Evolutionary conservation across 2,113 vertebrate genomes (phyloP).

Genomic region (Euleptes europaea): DNA sequence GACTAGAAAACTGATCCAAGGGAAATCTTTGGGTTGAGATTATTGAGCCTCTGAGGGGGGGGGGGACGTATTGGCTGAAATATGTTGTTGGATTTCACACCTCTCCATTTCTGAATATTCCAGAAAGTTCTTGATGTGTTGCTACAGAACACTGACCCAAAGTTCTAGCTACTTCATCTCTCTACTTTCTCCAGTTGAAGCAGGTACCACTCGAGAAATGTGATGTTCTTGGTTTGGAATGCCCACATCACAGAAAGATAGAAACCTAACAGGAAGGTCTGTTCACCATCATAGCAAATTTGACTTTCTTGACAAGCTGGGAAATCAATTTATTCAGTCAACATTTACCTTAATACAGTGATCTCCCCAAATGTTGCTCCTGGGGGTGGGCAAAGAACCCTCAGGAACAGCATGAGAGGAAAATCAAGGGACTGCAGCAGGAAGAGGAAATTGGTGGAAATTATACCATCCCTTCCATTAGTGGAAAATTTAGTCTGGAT

Average conservation of each 20-base stretch:
- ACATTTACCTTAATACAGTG: neutral
- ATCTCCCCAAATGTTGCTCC: no score
- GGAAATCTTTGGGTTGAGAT: constrained; percentile 9
- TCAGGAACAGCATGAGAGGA: no score
- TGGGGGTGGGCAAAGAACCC: no score
- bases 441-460: no score
- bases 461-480: no score
- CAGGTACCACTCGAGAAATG: neutral
- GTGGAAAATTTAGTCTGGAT: no score
- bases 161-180: neutral
- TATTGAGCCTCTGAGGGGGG: neutral
- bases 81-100: neutral
- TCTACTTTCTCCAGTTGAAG: neutral
- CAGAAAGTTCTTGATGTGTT: neutral
- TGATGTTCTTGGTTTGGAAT: neutral
- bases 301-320: neutral
- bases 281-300: neutral
- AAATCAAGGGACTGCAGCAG: no score
- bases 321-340: neutral
- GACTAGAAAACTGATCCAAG: neutral
- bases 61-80: neutral
- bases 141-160: neutral
- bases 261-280: neutral
- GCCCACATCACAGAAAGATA: neutral
- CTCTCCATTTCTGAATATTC: neutral